Evolutionary conservation across 2,113 vertebrate genomes (phyloP), one percentile per base, ranked within the genome.

Genomic region (Penelope pileata): DNA sequence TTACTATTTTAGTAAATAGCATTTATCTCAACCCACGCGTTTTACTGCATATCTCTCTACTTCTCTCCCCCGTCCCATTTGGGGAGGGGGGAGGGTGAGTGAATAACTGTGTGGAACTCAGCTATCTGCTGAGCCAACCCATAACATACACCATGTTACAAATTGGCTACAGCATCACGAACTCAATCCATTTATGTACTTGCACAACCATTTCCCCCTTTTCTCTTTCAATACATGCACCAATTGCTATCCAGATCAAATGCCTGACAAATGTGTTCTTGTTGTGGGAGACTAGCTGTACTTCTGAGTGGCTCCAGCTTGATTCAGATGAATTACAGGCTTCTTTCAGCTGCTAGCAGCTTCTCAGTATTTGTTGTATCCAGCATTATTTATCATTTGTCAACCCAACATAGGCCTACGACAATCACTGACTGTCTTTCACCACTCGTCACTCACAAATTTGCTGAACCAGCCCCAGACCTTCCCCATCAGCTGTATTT

Each of bases 131-230:
- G n/a, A n/a, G n/a, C n/a, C n/a, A n/a, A n/a, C n/a, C n/a, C n/a
- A n/a, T n/a, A n/a, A n/a, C n/a, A 64, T 19, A 45, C 3, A 10
- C n/a, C 1, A 0, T 4, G 5, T 36, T 43, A 27, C 4, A 3
- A 10, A 32, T 60, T 60, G 40, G 7, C 50, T 42, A 83, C 6
- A 3, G 7, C 18, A 43, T 58, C 76, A 74, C 40, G 68, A 63
- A 53, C 5, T 13, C 21, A 47, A 6, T 10, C 17, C 15, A 26
- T 32, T 47, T 51, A 6, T 50, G 3, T 29, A 18, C 9, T 16
- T 32, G 54, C 1, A 78, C 4, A 17, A 7, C 34, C 10, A 15
- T 5, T 77, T 80, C 18, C 17, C 63, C 5, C 9, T 38, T 14
- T 70, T 23, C 8, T 8, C 30, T 81, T 91, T 58, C 23, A 15